Base-by-base conservation (phyloP, 2,888 invertebrate species). In the Campopleginae sp. region DNA sequence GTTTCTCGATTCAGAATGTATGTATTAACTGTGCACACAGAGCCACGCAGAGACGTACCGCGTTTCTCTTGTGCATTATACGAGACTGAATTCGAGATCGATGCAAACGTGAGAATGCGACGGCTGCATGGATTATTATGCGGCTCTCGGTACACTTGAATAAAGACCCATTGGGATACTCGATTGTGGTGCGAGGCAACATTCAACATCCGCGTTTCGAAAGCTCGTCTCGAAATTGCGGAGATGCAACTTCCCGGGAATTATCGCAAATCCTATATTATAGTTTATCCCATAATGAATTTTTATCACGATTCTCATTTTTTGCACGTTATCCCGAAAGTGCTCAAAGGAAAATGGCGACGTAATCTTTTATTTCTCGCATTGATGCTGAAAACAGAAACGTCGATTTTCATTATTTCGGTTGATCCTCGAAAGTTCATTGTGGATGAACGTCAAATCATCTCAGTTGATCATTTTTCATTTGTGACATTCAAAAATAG, bases 51-150 rank as follows among this genome's bases (percentile, higher is more conserved):
- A 58, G 33, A 61, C 14, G 8, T 33, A 17, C 14, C 14, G 17
- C 17, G 42, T 33, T 76, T 65, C 51, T 66, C 33, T 38, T 66
- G 8, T 66, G 31, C 19, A 44, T 63, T 54, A 58, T 38, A 31
- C 54, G 46, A 63, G 48, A 79, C 42, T 48, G 68, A 79, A 51
- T 75, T 74, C 14, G 27, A 48, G 42, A 79, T 79, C 79, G 79
- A 74, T 79, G 74, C 75, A 82, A 85, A 81, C 86, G 84, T 87
- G 86, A 82, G 82, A 66, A n/a, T 72, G 85, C 85, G 86, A 81
- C 75, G 65, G 80, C 58, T 80, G 78, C 61, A 74, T 63, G 70
- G 86, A 80, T 83, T 86, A 87, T 84, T 42, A 38, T 70, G 51
- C 72, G 58, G 44, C 66, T 68, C 58, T n/a, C 27, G 31, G 33